Base-by-base conservation (phyloP, 2,113 vertebrate species). In the Argyrosomus japonicus region DNA sequence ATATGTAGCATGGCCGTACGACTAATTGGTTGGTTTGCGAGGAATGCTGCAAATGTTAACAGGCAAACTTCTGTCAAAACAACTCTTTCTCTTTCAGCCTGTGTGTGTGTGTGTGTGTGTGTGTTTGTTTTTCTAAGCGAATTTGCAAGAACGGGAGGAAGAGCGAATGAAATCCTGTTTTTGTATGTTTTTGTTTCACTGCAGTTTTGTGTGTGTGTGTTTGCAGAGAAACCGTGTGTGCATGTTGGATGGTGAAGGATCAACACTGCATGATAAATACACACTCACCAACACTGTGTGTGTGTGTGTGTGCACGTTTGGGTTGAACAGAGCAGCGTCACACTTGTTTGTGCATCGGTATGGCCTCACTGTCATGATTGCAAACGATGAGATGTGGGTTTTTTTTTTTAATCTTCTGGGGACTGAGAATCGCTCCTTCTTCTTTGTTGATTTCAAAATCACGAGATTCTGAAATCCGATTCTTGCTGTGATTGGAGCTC, bases 171-270 rank as follows among this genome's bases (percentile, higher is more conserved):
- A 43, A 47, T 63, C 12, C 11, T 72, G 56, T 76, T 29, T 54
- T 83, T 65, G 64, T 69, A 53, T 72, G 56, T 68, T 74, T 81
- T 61, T 45, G 61, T 75, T 54, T 62, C 13, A 13, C 47, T 72
- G 65, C 27, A 17, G 6, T 48, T 73, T 0, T 48, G 62, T 61
- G 70, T 57, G 21, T 23, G 61, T 56, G 72, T 36, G 25, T 17
- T 27, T 19, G 61, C 29, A 36, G 27, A 61, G 58, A 32, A 40
- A 19, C 58, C 54, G 73, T 27, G 27, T 12, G 82, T 82, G 87
- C 88, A 90, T 89, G 92, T 86, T 29, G 73, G 83, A 87, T 74
- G 91, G 89, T 82, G 83, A 86, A 76, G 85, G 88, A 88, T 74
- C 79, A 68, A 48, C 76, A 58, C 75, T 86, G 92, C 93, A 94